These are phyloP conservation scores for Centruroides vittatus DNA, from an alignment of 1,140 invertebrate species.

Conservation along the genomic window DNA sequence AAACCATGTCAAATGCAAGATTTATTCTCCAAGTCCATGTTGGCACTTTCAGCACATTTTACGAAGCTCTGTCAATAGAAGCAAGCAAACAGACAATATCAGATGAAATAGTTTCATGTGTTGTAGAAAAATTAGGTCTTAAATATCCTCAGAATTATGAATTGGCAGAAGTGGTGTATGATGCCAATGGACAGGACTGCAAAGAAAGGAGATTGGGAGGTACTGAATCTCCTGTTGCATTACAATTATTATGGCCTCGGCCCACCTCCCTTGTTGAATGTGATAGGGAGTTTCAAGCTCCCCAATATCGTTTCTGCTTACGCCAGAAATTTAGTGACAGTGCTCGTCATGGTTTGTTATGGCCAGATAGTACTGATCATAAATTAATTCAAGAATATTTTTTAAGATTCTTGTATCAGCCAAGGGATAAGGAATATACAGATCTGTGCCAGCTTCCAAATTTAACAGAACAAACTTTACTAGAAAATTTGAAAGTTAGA, in stretches of 20 bases:
- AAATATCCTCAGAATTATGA: constrained; percentile 51
- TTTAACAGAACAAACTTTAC: constrained; percentile 79
- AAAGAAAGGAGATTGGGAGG: constrained; percentile 77
- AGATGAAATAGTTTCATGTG: constrained; percentile 74
- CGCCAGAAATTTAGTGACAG: constrained; percentile 50
- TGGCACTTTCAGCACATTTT: constrained; percentile 69
- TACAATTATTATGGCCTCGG: constrained; percentile 80
- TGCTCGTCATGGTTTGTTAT: constrained; percentile 16
- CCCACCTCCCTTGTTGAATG: constrained; percentile 4
- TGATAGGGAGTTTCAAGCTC: constrained; percentile 10
- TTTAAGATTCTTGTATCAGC: constrained; percentile 77
- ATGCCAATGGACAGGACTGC: constrained; percentile 47
- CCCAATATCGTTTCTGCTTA: constrained; percentile 52
- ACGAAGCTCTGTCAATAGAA: constrained; percentile 79
- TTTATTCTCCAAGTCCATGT: constrained; percentile 68
- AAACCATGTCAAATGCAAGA: constrained; percentile 12
- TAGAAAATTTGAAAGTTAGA: constrained; percentile 77
- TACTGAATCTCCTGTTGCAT: constrained; percentile 72
- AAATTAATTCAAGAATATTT: constrained; percentile 81
- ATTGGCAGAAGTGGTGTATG: constrained; percentile 71
- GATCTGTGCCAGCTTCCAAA: constrained; percentile 90
- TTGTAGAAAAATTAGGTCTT: constrained; percentile 58
- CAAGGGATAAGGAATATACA: constrained; percentile 71
- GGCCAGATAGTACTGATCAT: constrained; percentile 31
- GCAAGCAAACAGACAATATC: constrained; percentile 81